Evolutionary conservation across 2,888 invertebrate genomes (phyloP), one percentile per base, ranked within the genome.

Genomic region (Agapostemon virescens): DNA sequence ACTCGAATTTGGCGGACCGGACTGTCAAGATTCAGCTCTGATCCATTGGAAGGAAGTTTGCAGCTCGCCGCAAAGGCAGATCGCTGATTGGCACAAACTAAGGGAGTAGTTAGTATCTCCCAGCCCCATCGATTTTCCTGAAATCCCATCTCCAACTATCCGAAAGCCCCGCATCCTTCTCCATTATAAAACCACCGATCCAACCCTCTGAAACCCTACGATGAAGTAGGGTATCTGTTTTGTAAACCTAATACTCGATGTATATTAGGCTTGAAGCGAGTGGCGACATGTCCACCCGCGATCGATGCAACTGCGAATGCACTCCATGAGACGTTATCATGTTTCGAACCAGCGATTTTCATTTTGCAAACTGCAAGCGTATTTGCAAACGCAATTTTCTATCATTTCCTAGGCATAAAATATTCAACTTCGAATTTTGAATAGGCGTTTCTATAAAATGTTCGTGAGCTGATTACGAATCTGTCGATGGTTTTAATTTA

Each of bases 31-130:
- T 87, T 95, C 97, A 82, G 97, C 98, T 71, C 94, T 97, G 30
- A 98, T 97, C 91, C 99, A 99, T 93, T 99, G 99, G 99, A 97
- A 97, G 91, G 98, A 99, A 94, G 98, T 99, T 87, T 97, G 98
- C 94, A 98, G 97, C 92, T 98, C 98, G 87, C 98, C 99, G 71
- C 96, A 98, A 88, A 96, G 99, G 86, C 99, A 99, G 95, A 98
- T 99, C 92, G 99, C 99, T 85, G 98, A 99, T 94, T 99, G 99
- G 99, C 99, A 99, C 95, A 98, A 98, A 94, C 95, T 99, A 89
- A 96, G 97, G 93, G 98, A 98, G 95, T 98, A 95, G 94, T 82
- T 58, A 58, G 67, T 45, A 52, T 74, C 77, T 69, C 79, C 70
- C 69, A 11, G 38, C 30, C 73, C 79, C 69, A 74, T 84, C 82